Conservation (phyloP, 2,797 vertebrate species). For the Euphonia xanthogaster region DNA sequence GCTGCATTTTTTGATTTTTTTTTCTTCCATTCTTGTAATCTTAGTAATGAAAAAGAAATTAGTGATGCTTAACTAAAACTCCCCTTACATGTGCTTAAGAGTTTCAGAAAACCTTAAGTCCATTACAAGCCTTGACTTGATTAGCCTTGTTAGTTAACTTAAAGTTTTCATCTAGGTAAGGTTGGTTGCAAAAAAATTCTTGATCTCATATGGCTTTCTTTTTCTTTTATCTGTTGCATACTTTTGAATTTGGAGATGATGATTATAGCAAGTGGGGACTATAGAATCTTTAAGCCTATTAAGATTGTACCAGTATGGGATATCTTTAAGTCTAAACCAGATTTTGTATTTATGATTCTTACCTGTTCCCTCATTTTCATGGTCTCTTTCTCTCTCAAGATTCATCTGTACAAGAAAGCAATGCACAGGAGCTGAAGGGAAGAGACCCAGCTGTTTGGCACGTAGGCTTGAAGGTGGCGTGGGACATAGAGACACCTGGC, state of each 20-base stretch:
- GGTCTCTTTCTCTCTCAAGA: conserved; percentile 30
- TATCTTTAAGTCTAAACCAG: not conserved
- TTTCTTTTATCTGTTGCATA: not conserved
- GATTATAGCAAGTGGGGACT: not conserved
- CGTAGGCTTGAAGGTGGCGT: conserved; percentile 92
- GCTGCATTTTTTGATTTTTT: not conserved
- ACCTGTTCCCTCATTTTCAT: not conserved
- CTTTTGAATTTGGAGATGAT: not conserved
- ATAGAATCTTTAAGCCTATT: not conserved
- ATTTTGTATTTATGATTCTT: not conserved
- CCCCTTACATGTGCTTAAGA: not conserved
- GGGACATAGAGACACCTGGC: conserved; percentile 96
- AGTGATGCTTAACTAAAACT: not conserved
- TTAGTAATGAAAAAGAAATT: not conserved
- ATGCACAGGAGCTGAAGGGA: conserved; percentile 69
- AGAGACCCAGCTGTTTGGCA: conserved; percentile 86
- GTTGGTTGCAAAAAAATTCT: not conserved
- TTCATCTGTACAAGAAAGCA: conserved; percentile 7
- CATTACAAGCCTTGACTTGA: not conserved
- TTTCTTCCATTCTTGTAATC: not conserved
- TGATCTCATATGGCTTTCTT: not conserved
- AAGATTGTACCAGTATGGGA: not conserved
- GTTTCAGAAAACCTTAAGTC: not conserved
- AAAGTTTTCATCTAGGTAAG: not conserved
- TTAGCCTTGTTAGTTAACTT: not conserved